These are phyloP conservation scores for Strix uralensis DNA, from an alignment of 2,113 vertebrate species.

Conservation along the genomic window DNA sequence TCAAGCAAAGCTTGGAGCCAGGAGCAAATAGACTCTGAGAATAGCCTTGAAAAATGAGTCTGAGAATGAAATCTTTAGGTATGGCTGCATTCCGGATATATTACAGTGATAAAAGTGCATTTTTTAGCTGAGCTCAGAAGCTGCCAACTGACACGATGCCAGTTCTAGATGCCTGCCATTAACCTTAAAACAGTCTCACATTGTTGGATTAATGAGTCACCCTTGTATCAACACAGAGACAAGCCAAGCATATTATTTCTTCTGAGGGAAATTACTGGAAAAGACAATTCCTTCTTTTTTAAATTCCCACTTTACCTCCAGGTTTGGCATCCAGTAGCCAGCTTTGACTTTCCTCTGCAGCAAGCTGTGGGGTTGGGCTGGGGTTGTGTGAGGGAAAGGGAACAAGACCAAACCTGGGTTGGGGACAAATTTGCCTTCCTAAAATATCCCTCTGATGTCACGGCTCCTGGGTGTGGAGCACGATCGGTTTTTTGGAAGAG, in stretches of 20 bases:
- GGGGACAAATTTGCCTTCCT: constrained; percentile 14
- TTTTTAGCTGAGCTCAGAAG: neutral
- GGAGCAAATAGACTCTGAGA: neutral
- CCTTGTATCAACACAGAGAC: constrained; percentile 60
- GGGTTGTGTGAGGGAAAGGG: constrained; percentile 44
- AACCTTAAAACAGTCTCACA: constrained; percentile 60
- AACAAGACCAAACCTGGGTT: neutral
- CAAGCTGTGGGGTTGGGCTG: neutral
- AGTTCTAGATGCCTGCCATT: constrained; percentile 51
- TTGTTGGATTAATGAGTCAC: constrained; percentile 66
- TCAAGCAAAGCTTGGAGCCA: neutral
- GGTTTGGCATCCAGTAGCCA: constrained; percentile 43
- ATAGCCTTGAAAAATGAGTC: neutral
- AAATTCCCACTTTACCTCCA: constrained; percentile 29
- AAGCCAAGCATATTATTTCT: constrained; percentile 62
- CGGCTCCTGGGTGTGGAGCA: constrained; percentile 38
- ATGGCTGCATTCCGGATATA: neutral
- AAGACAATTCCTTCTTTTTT: constrained; percentile 61
- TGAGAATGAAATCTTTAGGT: neutral
- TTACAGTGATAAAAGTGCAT: neutral
- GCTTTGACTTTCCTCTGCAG: neutral
- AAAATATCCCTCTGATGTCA: constrained; percentile 64
- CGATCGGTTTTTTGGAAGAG: neutral
- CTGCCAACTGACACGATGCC: constrained; percentile 58
- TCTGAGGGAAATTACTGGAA: constrained; percentile 57